Evolutionary conservation across 2,888 invertebrate genomes (phyloP), one percentile per base, ranked within the genome.

Genomic region (Notocelia uddmanniana): DNA sequence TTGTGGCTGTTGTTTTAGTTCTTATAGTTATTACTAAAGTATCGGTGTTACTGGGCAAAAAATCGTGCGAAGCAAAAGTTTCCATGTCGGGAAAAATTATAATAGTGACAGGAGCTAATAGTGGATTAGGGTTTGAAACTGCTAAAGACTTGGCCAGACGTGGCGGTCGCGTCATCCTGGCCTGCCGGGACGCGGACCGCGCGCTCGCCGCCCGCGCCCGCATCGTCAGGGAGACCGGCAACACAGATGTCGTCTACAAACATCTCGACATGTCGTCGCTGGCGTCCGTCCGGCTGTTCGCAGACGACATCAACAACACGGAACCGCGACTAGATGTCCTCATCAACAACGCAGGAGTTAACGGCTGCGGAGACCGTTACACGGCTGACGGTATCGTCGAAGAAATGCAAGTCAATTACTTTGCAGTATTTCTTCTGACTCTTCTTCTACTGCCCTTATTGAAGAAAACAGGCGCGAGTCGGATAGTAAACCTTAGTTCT

Each of bases 101-200:
- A 1, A 94, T 97, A 69, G 89, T 97, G 3, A 97, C 97, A 3
- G 97, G 97, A 21, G 94, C 96, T 0, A 96, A 96, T 85, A 95
- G 95, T 5, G 97, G 97, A n/a, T 96, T 97, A 76, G 97, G 97
- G 3, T 96, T 95, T 86, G 96, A 96, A 87, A 95, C 96, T 0
- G 95, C 94, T 0, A 85, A 87, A 73, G 95, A 95, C 77, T 85
- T 97, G 75, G 96, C 96, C 0, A 89, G 88, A 75, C 86, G 96
- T 60, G 95, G 95, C 15, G 97, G 96, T 0, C 95, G 94, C 82
- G 78, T 79, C 26, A 74, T 74, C 75, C 95, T 97, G 96, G 97
- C 96, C 5, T 97, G 97, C 81, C 90, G 96, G 69, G 94, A 97
- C 87, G 88, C 96, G 86, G 81, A 90, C 23, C 95, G 94, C 85